Percentiles rank a stretch among this genome's conserved stretches.
Conservation (phyloP, 2,888 invertebrate genomes). For the Tyria jacobaeae region DNA sequence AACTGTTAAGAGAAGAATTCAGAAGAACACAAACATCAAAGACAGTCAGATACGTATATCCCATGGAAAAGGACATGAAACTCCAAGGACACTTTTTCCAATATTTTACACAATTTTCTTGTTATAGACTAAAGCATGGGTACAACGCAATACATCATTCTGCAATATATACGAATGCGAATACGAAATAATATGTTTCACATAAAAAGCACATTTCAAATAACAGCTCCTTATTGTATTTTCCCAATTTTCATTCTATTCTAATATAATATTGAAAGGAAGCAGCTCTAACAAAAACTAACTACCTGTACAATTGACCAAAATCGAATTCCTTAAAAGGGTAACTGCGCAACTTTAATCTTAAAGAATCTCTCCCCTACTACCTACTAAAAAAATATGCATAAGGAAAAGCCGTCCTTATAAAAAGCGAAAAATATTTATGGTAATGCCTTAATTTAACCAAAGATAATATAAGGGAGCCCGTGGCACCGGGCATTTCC, state of each 20-base stretch:
- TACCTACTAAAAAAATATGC: slow-evolving; percentile 36
- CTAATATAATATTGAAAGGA: background rate
- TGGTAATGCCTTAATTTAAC: slow-evolving; percentile 55
- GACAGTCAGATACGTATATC: too few relatives aligned
- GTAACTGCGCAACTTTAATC: slow-evolving; percentile 18
- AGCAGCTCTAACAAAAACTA: slow-evolving; percentile 10
- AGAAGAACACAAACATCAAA: too few relatives aligned
- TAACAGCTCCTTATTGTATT: background rate
- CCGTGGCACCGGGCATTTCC: slow-evolving; percentile 44
- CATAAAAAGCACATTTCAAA: background rate
- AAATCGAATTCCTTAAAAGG: slow-evolving; percentile 22
- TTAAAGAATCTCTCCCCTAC: slow-evolving; percentile 25
- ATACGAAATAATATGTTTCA: background rate
- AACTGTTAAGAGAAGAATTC: too few relatives aligned
- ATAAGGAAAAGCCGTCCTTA: slow-evolving; percentile 30
- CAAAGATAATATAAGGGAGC: slow-evolving; percentile 56
- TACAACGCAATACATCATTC: too few relatives aligned
- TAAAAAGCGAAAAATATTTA: slow-evolving; percentile 50
- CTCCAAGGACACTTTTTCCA: too few relatives aligned
- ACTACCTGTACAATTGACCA: slow-evolving; percentile 15
- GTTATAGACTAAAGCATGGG: too few relatives aligned
- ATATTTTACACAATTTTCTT: too few relatives aligned
- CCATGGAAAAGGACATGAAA: too few relatives aligned
- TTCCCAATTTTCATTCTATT: background rate
- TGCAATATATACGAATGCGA: too few relatives aligned